These are phyloP conservation scores for Dermolepida albohirtum DNA, from an alignment of 2,888 invertebrate species.

Conservation along the genomic window DNA sequence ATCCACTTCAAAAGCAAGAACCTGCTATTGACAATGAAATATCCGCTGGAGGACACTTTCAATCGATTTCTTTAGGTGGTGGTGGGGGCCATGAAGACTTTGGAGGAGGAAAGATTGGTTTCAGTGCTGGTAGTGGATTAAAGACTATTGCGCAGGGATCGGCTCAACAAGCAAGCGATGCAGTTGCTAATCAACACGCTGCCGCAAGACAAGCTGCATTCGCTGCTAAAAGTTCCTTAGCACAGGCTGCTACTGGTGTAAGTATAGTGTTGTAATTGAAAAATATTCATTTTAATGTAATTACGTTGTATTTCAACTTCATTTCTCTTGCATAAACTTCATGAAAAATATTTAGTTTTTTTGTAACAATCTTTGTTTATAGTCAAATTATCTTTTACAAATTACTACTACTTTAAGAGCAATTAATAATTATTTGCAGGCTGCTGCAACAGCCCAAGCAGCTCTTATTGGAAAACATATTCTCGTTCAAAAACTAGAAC, in stretches of 20 bases:
- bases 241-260: slow-evolving; percentile 41
- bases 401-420: no score
- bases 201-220: slow-evolving; percentile 79
- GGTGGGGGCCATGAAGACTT: slow-evolving; percentile 40
- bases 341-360: no score
- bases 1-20: slow-evolving; percentile 23
- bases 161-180: slow-evolving; percentile 76
- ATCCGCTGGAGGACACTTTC: slow-evolving; percentile 48
- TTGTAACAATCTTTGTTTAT: no score
- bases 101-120: slow-evolving; percentile 36
- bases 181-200: slow-evolving; percentile 73
- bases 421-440: slow-evolving; percentile 60
- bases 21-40: slow-evolving; percentile 44
- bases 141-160: slow-evolving; percentile 74
- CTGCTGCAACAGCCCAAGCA: slow-evolving; percentile 76
- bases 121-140: slow-evolving; percentile 74
- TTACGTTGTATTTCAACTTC: no score
- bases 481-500: slow-evolving; percentile 71
- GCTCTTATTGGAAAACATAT: slow-evolving; percentile 75
- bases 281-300: no score
- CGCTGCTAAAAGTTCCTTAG: slow-evolving; percentile 75
- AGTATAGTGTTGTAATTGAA: neutral
- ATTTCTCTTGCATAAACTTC: no score
- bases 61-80: slow-evolving; percentile 38
- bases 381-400: no score